A percentile compares a stretch with the other conserved stretches of the same genome.
These are phyloP conservation scores for Cirrhinus molitorella DNA, from an alignment of 2,797 vertebrate genomes.

Conservation along the genomic window DNA sequence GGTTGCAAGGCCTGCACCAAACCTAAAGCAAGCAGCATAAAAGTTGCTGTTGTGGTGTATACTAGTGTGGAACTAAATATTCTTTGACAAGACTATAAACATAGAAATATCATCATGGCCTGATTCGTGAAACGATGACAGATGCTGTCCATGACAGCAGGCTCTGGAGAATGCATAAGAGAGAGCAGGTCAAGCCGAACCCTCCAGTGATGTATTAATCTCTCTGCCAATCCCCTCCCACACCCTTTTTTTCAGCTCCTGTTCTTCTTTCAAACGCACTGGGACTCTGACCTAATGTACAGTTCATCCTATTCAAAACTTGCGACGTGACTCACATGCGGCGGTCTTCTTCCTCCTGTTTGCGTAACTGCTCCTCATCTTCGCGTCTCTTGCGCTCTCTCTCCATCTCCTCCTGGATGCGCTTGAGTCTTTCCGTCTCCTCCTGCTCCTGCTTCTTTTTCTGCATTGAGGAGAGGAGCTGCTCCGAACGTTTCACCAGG, in stretches of 20 bases:
- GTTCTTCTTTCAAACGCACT: conserved; percentile 42
- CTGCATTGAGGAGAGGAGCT: conserved; percentile 90
- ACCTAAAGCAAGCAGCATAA: not conserved
- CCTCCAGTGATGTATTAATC: conserved; percentile 48
- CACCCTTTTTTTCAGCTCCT: conserved; percentile 29
- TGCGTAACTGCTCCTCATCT: conserved; percentile 87
- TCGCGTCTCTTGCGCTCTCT: conserved; percentile 88
- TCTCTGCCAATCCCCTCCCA: conserved; percentile 51
- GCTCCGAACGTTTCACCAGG: conserved; percentile 89
- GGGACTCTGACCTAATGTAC: conserved; percentile 44
- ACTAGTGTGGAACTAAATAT: not conserved
- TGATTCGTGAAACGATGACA: conserved; percentile 49
- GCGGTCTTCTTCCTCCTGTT: conserved; percentile 92
- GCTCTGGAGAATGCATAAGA: conserved; percentile 45
- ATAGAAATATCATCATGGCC: conserved; percentile 38
- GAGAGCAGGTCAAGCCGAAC: conserved; percentile 47
- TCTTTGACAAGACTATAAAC: conserved; percentile 43
- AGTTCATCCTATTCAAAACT: not conserved
- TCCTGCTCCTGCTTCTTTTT: conserved; percentile 96
- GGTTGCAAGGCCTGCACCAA: not conserved
- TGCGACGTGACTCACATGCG: conserved; percentile 82
- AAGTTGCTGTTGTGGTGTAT: conserved; percentile 11
- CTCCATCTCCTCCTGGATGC: conserved; percentile 95
- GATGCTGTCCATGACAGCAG: conserved; percentile 44
- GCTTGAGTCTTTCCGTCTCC: conserved; percentile 88